Conservation (phyloP, 1,140 invertebrate genomes). For the Penaeus vannamei region DNA sequence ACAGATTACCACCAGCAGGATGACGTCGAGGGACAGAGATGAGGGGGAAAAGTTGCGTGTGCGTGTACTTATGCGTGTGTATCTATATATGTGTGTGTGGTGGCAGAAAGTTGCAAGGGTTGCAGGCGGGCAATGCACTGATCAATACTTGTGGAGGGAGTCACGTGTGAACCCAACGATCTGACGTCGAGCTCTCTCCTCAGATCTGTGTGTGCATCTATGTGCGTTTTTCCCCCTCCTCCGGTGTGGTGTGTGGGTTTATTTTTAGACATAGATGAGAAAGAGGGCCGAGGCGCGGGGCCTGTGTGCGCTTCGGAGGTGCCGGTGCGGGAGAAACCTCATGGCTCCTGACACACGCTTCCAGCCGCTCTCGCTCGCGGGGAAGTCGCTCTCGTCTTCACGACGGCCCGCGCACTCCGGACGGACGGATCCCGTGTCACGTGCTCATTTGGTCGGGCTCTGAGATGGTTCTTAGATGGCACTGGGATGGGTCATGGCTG, state of each 20-base stretch:
- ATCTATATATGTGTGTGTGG: conserved; percentile 39
- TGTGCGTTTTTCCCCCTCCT: conserved; percentile 1
- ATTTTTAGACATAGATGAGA: too few species aligned
- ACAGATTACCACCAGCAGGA: not conserved
- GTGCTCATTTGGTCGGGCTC: too few species aligned
- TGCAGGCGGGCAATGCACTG: conserved; percentile 64
- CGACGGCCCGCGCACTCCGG: too few species aligned
- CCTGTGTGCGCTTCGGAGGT: too few species aligned
- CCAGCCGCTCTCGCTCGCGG: too few species aligned
- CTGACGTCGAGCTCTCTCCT: conserved; percentile 44
- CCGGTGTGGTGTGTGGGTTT: not conserved
- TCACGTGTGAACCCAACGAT: conserved; percentile 61
- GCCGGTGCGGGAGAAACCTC: too few species aligned
- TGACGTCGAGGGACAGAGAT: not conserved
- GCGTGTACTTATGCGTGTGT: conserved; percentile 34
- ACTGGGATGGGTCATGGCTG: too few species aligned
- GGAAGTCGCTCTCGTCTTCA: too few species aligned
- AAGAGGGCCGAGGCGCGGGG: too few species aligned
- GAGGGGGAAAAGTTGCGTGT: not conserved
- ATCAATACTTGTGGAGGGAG: conserved; percentile 65
- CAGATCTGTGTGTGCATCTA: conserved; percentile 14
- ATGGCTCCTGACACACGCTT: too few species aligned
- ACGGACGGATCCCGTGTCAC: too few species aligned
- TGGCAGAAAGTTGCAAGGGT: conserved; percentile 60
- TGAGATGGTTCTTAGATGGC: too few species aligned